phyloP scores from a whole-genome alignment of 2,113 vertebrate species.

The Prunella fulvescens region DNA sequence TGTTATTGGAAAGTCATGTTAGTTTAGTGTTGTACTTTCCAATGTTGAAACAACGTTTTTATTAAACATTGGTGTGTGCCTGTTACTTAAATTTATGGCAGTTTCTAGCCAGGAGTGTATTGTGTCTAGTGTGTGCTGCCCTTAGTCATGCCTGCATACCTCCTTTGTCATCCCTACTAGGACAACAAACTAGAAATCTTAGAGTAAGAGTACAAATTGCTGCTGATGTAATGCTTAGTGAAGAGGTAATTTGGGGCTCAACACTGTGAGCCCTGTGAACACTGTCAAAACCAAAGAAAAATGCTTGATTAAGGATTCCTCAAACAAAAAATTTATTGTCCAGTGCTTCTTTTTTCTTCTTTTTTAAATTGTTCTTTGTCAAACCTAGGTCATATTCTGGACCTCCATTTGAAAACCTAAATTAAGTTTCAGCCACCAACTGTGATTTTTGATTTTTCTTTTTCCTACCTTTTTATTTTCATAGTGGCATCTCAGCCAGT shows the following conservation, averaged over 20 bases:
- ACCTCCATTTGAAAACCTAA: background rate
- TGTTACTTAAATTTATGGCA: background rate
- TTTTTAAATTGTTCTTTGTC: background rate
- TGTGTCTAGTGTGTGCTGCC: background rate
- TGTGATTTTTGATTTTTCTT: background rate
- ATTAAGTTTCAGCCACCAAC: background rate
- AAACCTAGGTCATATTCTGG: background rate
- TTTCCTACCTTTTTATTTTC: background rate
- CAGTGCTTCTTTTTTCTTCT: accelerated
- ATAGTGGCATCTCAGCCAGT: background rate
- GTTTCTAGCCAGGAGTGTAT: background rate
- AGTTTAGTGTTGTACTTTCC: background rate
- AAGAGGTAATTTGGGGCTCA: background rate
- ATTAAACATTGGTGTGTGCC: background rate
- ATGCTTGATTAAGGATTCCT: background rate
- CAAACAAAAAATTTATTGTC: background rate
- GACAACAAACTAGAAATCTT: background rate
- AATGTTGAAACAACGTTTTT: background rate
- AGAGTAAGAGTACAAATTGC: background rate
- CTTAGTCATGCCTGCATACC: background rate
- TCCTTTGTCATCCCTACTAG: background rate
- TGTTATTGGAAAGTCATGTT: background rate
- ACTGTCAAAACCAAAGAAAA: background rate
- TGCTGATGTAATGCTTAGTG: background rate
- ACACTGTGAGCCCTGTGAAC: background rate